phyloP scores from a whole-genome alignment of 2,888 invertebrate genomes.

The Oasisia sp. region DNA sequence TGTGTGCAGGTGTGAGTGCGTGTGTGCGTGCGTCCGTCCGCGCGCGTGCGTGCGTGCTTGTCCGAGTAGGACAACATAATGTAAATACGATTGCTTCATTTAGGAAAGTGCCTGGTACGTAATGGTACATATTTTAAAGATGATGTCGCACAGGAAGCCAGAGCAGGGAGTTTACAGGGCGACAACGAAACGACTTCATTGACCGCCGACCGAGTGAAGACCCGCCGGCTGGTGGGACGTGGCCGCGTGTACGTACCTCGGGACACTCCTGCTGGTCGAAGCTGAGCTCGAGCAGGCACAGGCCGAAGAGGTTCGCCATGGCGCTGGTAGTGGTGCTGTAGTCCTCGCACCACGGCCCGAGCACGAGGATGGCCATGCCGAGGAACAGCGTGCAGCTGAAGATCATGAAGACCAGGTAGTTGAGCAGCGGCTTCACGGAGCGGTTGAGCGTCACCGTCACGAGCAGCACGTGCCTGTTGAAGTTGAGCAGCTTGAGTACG shows the following conservation, averaged over 20 bases:
- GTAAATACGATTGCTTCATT: too few relatives aligned
- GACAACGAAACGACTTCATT: background rate
- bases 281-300: background rate
- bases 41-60: too few relatives aligned
- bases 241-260: too few relatives aligned
- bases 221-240: background rate
- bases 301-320: background rate
- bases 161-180: too few relatives aligned
- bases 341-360: background rate
- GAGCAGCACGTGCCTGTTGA: conserved; percentile 18
- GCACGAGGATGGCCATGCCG: background rate
- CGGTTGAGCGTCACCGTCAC: conserved; percentile 21
- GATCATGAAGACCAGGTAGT: background rate
- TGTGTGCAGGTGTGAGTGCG: too few relatives aligned
- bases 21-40: too few relatives aligned
- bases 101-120: too few relatives aligned
- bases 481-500: conserved; percentile 23
- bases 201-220: background rate
- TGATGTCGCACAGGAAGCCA: too few relatives aligned
- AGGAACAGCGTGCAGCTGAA: background rate
- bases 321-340: background rate
- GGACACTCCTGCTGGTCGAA: background rate
- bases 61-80: too few relatives aligned
- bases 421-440: background rate
- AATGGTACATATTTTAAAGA: too few relatives aligned